Conservation (phyloP, 1,140 invertebrate genomes). For the Diorhabda carinulata region DNA sequence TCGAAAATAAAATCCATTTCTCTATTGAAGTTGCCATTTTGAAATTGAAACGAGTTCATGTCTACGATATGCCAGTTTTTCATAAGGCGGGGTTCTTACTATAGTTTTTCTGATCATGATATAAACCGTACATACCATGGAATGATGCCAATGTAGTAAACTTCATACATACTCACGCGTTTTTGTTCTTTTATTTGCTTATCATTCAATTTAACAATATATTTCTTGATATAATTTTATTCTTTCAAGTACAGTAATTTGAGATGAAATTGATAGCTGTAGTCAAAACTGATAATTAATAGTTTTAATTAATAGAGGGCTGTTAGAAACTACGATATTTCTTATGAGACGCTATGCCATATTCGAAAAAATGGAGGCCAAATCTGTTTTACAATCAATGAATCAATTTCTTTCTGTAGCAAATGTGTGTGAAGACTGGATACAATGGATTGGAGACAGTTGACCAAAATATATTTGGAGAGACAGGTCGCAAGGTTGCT, state of each 20-base stretch:
- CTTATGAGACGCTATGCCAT: neutral
- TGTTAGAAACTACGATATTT: neutral
- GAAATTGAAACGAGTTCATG: constrained; percentile 37
- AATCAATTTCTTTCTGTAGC: neutral
- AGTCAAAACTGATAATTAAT: too few relatives aligned
- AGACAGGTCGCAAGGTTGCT: too few relatives aligned
- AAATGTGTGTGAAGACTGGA: neutral
- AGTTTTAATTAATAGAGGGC: too few relatives aligned
- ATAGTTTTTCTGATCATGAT: constrained; percentile 29
- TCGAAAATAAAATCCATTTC: constrained; percentile 31
- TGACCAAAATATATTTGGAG: neutral
- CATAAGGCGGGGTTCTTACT: constrained; percentile 29
- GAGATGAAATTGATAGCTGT: too few relatives aligned
- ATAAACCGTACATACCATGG: constrained; percentile 37
- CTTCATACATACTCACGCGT: too few relatives aligned
- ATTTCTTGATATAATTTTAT: too few relatives aligned
- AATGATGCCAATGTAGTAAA: constrained; percentile 36
- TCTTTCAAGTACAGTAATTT: too few relatives aligned
- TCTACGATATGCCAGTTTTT: constrained; percentile 37
- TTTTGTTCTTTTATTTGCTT: too few relatives aligned
- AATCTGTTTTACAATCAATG: neutral
- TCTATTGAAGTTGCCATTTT: constrained; percentile 34
- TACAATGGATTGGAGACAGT: neutral
- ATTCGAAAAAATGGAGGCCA: neutral
- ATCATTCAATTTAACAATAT: too few relatives aligned